Percentiles rank a stretch among this genome's conserved stretches.
Evolutionary conservation across 2,797 vertebrate genomes (phyloP).

Genomic region (Botia kubotai): DNA sequence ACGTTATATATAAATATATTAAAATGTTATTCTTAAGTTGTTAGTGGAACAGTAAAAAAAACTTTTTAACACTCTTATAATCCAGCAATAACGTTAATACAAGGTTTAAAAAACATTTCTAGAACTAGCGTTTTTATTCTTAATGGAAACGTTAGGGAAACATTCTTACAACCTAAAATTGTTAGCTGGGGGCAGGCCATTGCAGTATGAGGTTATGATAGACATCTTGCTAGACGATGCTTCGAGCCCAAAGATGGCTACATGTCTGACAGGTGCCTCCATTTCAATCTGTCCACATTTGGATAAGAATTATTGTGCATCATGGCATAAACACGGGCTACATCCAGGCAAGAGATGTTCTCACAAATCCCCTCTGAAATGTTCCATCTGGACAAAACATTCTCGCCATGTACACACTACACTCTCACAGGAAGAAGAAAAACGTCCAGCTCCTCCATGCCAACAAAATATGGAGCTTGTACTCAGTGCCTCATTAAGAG

Average conservation of each 20-base stretch:
- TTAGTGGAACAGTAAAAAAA: too few species aligned
- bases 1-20: too few species aligned
- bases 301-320: constrained; percentile 26
- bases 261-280: constrained; percentile 32
- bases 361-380: constrained; percentile 34
- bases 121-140: too few species aligned
- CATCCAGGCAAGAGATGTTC: constrained; percentile 37
- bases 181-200: not conserved
- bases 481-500: constrained; percentile 24
- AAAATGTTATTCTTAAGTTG: too few species aligned
- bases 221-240: not conserved
- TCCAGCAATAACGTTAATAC: not conserved
- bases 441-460: constrained; percentile 7
- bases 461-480: constrained; percentile 10
- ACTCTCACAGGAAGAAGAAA: constrained; percentile 24
- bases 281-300: constrained; percentile 29
- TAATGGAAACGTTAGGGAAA: too few species aligned
- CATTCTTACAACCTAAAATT: too few species aligned
- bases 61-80: too few species aligned
- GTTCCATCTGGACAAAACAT: constrained; percentile 33
- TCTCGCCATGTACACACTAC: constrained; percentile 28
- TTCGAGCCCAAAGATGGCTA: constrained; percentile 13
- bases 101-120: too few species aligned
- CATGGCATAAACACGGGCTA: constrained; percentile 30
- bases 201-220: constrained; percentile 11